Conservation (phyloP, 2,113 vertebrate species). For the Mungos mungo region DNA sequence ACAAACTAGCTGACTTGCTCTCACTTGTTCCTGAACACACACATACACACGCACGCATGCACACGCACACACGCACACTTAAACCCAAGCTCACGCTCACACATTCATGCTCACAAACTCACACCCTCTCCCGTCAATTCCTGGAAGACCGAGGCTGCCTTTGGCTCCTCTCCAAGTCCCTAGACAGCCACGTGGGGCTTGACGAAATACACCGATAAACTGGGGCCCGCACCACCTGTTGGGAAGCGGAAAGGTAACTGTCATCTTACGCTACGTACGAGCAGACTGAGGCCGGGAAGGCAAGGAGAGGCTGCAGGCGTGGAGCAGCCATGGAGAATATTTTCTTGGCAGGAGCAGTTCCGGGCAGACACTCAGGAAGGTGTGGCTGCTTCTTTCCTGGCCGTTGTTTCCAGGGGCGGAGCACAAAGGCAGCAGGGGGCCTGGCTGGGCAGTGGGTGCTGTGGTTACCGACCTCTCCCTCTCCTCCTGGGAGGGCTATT, state of each 20-base stretch:
- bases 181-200: neutral
- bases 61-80: neutral
- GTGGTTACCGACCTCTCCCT: neutral
- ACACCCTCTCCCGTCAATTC: neutral
- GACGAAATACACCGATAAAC: neutral
- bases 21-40: neutral
- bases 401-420: rapidly evolving
- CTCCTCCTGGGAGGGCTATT: neutral
- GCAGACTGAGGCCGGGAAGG: neutral
- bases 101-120: neutral
- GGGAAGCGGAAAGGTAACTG: neutral
- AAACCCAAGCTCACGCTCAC: neutral
- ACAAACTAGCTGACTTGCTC: neutral
- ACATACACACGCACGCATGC: too few species aligned
- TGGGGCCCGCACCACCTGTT: too few species aligned
- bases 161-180: neutral
- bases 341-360: neutral
- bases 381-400: neutral
- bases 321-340: rapidly evolving
- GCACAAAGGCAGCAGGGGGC: rapidly evolving
- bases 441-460: neutral
- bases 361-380: neutral
- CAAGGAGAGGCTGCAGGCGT: rapidly evolving
- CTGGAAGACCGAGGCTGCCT: neutral
- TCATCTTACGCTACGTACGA: neutral